Conservation (phyloP, 2,797 vertebrate genomes). For the Smutsia temminckii region DNA sequence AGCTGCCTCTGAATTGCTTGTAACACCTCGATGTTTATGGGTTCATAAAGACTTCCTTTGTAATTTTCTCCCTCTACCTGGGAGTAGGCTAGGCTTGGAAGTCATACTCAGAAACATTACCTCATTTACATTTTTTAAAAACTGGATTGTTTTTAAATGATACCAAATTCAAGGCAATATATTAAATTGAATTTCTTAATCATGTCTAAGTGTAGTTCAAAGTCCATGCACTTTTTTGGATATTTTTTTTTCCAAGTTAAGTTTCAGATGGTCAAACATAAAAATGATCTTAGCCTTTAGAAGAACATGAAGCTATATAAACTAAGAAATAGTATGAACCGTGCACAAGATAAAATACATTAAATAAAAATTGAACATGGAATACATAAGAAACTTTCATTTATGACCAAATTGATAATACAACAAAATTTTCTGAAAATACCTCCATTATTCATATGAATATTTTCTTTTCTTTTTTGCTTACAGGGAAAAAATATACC, state of each 20-base stretch:
- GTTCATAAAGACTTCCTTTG: neutral
- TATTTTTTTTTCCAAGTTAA: neutral
- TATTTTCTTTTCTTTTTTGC: neutral
- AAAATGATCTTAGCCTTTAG: neutral
- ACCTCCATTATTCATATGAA: neutral
- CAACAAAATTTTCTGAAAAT: neutral
- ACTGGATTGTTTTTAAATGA: slow-evolving; percentile 29
- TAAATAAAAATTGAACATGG: slow-evolving; percentile 1
- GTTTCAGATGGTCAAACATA: neutral
- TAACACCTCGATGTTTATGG: neutral
- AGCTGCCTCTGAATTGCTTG: neutral
- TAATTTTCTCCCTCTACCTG: slow-evolving; percentile 1
- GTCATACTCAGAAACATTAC: neutral
- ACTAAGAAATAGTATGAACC: neutral
- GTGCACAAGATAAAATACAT: slow-evolving; percentile 6
- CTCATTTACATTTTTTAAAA: slow-evolving; percentile 10
- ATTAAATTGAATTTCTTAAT: neutral
- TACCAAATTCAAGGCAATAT: neutral
- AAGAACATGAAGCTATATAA: neutral
- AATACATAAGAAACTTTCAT: neutral
- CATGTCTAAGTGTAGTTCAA: slow-evolving; percentile 27
- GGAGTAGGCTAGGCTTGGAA: neutral
- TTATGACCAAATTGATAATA: slow-evolving; percentile 22
- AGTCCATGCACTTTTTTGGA: neutral
- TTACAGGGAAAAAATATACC: neutral